Conservation (phyloP, 2,113 vertebrate genomes). For the Oxyura jamaicensis region DNA sequence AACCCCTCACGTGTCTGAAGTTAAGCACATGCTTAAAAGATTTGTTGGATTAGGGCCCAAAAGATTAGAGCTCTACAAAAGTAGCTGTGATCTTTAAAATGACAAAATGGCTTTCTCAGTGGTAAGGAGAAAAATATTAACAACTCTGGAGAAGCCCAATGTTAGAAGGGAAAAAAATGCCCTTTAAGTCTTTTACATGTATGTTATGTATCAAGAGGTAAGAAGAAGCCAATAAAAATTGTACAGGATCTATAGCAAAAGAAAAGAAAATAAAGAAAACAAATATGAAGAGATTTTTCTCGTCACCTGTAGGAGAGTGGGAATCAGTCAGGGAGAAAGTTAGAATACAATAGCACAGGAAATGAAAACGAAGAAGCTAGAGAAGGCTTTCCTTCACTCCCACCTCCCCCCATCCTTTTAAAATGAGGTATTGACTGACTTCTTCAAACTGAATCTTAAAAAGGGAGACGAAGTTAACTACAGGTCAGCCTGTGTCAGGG, state of each 20-base stretch:
- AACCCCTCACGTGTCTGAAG: conserved; percentile 61
- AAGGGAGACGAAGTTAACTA: conserved; percentile 46
- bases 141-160: conserved; percentile 3
- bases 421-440: conserved; percentile 55
- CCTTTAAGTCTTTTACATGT: background rate
- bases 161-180: background rate
- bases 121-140: conserved; percentile 28
- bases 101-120: conserved; percentile 38
- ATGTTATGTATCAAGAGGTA: background rate
- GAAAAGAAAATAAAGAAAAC: background rate
- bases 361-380: conserved; percentile 40
- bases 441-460: conserved; percentile 44
- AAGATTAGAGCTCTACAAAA: conserved; percentile 39
- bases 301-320: background rate
- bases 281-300: background rate
- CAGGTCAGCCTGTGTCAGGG: conserved; percentile 45
- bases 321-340: conserved; percentile 31
- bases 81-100: conserved; percentile 32
- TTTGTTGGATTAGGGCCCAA: conserved; percentile 61
- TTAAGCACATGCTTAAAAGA: conserved; percentile 66
- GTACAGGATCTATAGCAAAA: background rate
- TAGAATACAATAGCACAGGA: conserved; percentile 26
- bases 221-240: background rate
- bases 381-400: background rate
- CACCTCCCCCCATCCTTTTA: background rate